Conservation (phyloP, 2,888 invertebrate genomes). For the Polydrusus pterygomalis region DNA sequence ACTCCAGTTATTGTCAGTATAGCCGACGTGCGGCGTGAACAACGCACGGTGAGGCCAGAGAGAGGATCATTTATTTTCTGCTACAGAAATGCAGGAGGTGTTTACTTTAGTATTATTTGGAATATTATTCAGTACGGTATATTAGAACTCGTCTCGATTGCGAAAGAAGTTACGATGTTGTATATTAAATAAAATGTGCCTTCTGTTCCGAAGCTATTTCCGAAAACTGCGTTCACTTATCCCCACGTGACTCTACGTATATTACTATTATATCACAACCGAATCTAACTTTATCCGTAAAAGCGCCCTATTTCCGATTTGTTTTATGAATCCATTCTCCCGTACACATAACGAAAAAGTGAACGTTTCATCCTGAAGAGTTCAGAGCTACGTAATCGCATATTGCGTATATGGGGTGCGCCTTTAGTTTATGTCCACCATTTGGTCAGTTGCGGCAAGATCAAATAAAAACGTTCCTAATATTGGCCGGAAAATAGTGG, state of each 20-base stretch:
- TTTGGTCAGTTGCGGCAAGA: conserved; percentile 10
- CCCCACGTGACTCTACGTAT: conserved; percentile 3
- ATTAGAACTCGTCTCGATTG: too few species aligned
- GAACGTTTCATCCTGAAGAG: conserved; percentile 32
- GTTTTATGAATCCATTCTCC: conserved; percentile 44
- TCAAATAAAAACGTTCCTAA: conserved; percentile 25
- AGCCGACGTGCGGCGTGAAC: too few species aligned
- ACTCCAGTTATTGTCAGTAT: too few species aligned
- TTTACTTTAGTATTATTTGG: too few species aligned
- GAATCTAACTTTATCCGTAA: conserved; percentile 13
- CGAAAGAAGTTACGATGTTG: too few species aligned
- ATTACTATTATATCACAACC: conserved; percentile 9
- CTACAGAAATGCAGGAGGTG: too few species aligned
- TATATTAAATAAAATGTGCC: too few species aligned
- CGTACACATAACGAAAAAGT: conserved; percentile 41
- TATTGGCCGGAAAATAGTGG: conserved; percentile 14
- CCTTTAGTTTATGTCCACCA: conserved; percentile 26
- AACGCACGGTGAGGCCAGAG: too few species aligned
- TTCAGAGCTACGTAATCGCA: conserved; percentile 39
- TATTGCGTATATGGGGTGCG: conserved; percentile 37
- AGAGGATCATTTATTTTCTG: too few species aligned
- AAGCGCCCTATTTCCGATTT: conserved; percentile 41
- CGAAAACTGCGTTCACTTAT: too few species aligned
- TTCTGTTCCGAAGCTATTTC: too few species aligned
- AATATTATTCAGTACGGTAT: too few species aligned